A percentile compares a stretch with the other conserved stretches of the same genome.
These are phyloP conservation scores for Pardosa pseudoannulata DNA, from an alignment of 2,888 invertebrate genomes.

Conservation along the genomic window DNA sequence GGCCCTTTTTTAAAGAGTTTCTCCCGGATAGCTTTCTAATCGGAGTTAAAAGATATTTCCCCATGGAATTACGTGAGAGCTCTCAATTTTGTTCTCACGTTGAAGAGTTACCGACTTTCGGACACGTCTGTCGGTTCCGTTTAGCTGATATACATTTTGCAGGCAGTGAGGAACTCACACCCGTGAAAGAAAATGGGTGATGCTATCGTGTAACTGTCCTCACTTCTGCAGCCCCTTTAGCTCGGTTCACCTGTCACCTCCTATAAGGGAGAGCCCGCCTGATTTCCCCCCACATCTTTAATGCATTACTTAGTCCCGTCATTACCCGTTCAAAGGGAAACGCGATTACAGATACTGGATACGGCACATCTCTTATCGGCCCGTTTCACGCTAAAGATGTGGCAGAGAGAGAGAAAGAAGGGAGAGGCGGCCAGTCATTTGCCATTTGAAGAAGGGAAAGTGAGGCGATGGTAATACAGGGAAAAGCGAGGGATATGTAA, in stretches of 20 bases:
- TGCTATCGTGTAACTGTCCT: not conserved
- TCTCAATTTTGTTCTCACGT: not conserved
- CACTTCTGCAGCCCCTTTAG: not conserved
- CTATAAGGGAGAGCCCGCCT: not conserved
- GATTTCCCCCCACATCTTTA: constrained; percentile 23
- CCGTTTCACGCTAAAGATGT: constrained; percentile 57
- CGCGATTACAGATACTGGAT: constrained; percentile 50
- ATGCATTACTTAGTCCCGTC: constrained; percentile 59
- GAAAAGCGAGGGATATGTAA: no score
- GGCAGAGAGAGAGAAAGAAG: not conserved
- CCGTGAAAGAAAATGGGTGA: not conserved
- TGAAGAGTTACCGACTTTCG: no score
- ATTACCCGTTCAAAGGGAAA: constrained; percentile 34
- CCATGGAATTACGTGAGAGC: not conserved
- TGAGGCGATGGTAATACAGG: no score
- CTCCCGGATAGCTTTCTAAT: not conserved
- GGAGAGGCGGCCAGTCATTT: not conserved
- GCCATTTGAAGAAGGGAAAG: not conserved
- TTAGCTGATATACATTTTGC: not conserved
- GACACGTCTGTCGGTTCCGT: not conserved
- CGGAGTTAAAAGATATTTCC: not conserved
- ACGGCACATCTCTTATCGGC: not conserved
- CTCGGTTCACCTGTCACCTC: not conserved
- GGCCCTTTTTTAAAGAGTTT: not conserved
- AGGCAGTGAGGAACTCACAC: no score